Evolutionary conservation across 2,888 invertebrate genomes (phyloP).

Genomic region (Drosophila emarginata): DNA sequence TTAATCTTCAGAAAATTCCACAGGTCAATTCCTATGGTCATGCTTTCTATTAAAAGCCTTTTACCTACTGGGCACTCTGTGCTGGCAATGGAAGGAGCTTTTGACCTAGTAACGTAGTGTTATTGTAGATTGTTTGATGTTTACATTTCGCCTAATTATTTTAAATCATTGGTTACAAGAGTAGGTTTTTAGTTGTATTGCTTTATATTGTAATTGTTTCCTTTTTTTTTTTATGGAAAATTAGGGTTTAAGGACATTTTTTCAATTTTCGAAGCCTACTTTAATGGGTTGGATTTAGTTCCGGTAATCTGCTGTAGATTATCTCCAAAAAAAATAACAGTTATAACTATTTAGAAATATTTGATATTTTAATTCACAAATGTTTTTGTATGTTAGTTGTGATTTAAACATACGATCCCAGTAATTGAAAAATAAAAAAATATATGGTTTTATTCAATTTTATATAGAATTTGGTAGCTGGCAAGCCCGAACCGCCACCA

Average conservation of each 20-base stretch:
- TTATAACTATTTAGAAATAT: too few relatives aligned
- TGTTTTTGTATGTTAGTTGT: too few relatives aligned
- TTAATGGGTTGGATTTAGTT: background rate
- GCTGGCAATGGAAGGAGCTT: background rate
- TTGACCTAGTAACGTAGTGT: background rate
- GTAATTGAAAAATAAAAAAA: background rate
- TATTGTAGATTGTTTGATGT: background rate
- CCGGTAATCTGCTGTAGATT: too few relatives aligned
- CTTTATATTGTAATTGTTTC: background rate
- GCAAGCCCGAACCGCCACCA: conserved; percentile 96
- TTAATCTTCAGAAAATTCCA: too few relatives aligned
- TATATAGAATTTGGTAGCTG: conserved; percentile 86
- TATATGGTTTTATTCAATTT: conserved; percentile 8
- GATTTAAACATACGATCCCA: background rate
- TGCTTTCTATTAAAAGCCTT: background rate
- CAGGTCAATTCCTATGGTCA: too few relatives aligned
- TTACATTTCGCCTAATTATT: background rate
- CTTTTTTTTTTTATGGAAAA: background rate
- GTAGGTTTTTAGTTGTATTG: background rate
- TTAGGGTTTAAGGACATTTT: background rate
- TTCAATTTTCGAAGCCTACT: background rate
- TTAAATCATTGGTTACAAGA: background rate
- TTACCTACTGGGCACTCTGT: background rate
- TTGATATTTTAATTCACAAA: too few relatives aligned
- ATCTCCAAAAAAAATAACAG: too few relatives aligned